phyloP scores from a whole-genome alignment of 2,113 vertebrate genomes.

The Mobula hypostoma region DNA sequence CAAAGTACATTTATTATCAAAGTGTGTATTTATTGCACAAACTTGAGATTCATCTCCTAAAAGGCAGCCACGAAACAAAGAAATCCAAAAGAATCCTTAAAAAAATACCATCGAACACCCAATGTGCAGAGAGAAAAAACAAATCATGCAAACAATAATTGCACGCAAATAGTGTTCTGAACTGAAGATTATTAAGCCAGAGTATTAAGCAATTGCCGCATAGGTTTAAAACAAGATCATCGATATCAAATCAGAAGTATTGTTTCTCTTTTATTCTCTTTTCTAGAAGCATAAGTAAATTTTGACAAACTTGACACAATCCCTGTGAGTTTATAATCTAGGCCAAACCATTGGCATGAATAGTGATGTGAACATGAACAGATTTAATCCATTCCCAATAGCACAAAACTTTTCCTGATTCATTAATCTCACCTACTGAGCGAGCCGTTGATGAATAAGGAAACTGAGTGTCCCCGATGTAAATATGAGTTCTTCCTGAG shows the following conservation, averaged over 20 bases:
- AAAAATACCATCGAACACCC: too few species aligned
- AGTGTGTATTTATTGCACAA: too few species aligned
- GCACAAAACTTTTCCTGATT: background rate
- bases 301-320: background rate
- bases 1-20: too few species aligned
- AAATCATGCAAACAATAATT: too few species aligned
- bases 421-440: background rate
- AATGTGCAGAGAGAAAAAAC: too few species aligned
- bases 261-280: background rate
- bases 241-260: background rate
- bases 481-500: background rate
- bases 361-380: background rate
- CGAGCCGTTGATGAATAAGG: background rate
- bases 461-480: background rate
- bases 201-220: background rate
- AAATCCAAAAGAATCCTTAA: too few species aligned
- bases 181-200: too few species aligned
- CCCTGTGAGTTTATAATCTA: background rate
- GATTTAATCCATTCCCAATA: background rate
- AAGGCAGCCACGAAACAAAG: too few species aligned
- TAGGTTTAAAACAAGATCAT: background rate
- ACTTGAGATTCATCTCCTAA: too few species aligned
- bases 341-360: background rate
- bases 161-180: too few species aligned
- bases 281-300: background rate